Evolutionary conservation across 2,888 invertebrate genomes (phyloP), one percentile per base, ranked within the genome.

Genomic region (Apodemia duryi): DNA sequence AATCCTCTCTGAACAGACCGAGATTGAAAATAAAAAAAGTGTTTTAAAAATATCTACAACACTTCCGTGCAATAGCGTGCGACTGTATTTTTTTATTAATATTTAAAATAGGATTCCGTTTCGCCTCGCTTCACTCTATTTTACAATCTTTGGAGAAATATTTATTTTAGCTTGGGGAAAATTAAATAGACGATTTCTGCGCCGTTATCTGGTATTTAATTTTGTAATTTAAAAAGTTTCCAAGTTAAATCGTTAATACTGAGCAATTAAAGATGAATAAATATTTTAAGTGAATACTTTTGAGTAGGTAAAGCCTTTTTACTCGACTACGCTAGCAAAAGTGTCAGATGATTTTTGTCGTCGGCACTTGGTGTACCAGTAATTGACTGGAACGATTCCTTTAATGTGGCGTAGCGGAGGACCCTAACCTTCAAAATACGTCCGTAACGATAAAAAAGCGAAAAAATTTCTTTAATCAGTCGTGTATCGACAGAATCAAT

Each of bases 161-260:
- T 54, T 54, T 54, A 54, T 54, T 54, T 54, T 54, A 54, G 54
- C 54, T 11, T 11, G 54, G 11, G 28, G 10, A 29, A 29, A 54
- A 54, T 54, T 29, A 29, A 28, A 54, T 29, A 49, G 49, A 11
- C 54, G 10, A 28, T 54, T 54, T 29, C 54, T 3, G 29, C 28
- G 10, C 10, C 29, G 10, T 54, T 54, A 29, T 54, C 29, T 11
- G 28, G 29, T 54, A 54, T 54, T 54, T 54, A 54, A 54, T 54
- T 54, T 54, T 29, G 54, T 54, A 28, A 54, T 54, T 54, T 54
- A 49, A 49, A 43, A 49, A 49, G 49, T 49, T 49, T 49, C 43
- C 49, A 6, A 49, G n/a, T 49, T n/a, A 49, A n/a, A 49, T 49
- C 49, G 49, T 49, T 49, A 49, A 49, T 49, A 49, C 49, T 49